Conservation (phyloP, 64 coral and sea anemone genomes). For the Montipora foliosa region DNA sequence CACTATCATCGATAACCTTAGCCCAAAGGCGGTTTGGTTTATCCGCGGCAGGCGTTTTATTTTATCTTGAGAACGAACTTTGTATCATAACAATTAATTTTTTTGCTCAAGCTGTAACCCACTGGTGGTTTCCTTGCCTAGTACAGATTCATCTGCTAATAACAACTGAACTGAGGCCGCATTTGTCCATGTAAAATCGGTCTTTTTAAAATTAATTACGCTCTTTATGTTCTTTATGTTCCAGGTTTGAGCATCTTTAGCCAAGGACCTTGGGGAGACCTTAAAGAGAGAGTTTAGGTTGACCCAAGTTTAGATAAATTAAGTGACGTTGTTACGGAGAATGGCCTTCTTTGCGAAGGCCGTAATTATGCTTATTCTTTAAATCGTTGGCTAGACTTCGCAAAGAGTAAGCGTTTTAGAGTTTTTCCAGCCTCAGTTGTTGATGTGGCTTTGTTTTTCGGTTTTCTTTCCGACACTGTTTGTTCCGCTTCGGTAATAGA, state of each 20-base stretch:
- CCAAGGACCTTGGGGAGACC: too few relatives aligned
- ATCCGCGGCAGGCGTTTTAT: too few relatives aligned
- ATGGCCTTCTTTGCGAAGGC: not conserved
- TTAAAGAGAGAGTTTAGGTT: too few relatives aligned
- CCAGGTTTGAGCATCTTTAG: too few relatives aligned
- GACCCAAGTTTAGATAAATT: too few relatives aligned
- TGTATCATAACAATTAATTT: too few relatives aligned
- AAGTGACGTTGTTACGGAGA: not conserved
- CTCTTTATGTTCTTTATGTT: not conserved
- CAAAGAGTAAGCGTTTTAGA: not conserved
- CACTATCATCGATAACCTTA: too few relatives aligned
- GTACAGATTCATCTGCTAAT: too few relatives aligned
- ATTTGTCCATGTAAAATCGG: not conserved
- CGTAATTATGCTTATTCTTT: not conserved
- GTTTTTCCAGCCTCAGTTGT: not conserved
- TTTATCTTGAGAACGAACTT: too few relatives aligned
- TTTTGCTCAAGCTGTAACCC: too few relatives aligned
- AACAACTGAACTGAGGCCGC: not conserved
- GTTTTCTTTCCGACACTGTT: not conserved
- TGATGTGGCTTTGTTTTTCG: not conserved
- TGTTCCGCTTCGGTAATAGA: not conserved
- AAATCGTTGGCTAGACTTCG: not conserved
- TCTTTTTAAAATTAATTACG: not conserved
- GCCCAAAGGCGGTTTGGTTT: too few relatives aligned
- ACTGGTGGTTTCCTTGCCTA: too few relatives aligned